phyloP scores from a whole-genome alignment of 1,140 invertebrate species.

The Hormaphis cornu region DNA sequence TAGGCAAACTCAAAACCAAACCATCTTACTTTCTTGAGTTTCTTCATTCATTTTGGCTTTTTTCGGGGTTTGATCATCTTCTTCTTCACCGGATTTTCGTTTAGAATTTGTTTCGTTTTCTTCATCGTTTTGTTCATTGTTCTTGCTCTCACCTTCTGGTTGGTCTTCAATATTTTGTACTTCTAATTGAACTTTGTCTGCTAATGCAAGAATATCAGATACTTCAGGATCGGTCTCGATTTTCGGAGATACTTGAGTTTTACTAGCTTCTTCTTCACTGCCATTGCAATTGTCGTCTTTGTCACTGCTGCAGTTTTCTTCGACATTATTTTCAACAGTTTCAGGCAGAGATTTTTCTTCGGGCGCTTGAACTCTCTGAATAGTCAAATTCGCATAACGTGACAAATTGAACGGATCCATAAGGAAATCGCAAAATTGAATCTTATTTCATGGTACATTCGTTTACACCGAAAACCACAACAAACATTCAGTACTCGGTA shows the following conservation, averaged over 20 bases:
- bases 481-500: background rate
- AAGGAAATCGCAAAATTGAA: background rate
- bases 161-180: background rate
- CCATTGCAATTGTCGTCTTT: background rate
- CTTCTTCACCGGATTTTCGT: conserved; percentile 37
- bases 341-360: conserved; percentile 34
- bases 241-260: background rate
- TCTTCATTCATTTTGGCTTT: conserved; percentile 19
- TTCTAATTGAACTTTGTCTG: conserved; percentile 7
- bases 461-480: background rate
- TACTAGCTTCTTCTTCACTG: background rate
- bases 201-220: background rate
- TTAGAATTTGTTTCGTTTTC: conserved; percentile 34
- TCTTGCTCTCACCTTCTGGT: conserved; percentile 6
- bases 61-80: conserved; percentile 34
- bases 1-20: conserved; percentile 25
- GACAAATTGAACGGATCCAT: conserved; percentile 43
- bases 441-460: background rate
- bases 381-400: conserved; percentile 48
- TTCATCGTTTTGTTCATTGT: conserved; percentile 30
- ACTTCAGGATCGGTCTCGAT: background rate
- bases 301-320: conserved; percentile 4
- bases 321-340: background rate
- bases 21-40: conserved; percentile 1
- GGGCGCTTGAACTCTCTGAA: conserved; percentile 44